These are phyloP conservation scores for Sepioteuthis lessoniana DNA, from an alignment of 2,888 invertebrate species.

Conservation along the genomic window DNA sequence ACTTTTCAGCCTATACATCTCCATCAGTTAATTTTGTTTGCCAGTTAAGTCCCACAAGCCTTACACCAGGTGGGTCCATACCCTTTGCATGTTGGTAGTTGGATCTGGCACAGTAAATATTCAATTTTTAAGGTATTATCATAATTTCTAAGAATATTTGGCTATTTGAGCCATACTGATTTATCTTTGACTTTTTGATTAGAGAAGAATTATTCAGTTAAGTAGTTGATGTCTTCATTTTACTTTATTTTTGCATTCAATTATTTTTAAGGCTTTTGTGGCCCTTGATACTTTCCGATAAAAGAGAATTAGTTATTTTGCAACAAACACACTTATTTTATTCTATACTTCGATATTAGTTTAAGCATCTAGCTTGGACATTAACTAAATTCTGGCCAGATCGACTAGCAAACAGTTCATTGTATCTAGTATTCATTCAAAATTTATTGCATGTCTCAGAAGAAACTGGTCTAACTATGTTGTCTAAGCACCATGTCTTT, in stretches of 20 bases:
- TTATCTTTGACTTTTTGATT: not conserved
- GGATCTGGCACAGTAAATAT: not conserved
- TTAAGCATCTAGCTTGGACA: not conserved
- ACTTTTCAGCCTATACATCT: constrained; percentile 21
- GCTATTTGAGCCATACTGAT: not conserved
- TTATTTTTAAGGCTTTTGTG: not conserved
- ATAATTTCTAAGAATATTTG: not conserved
- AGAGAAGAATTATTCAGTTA: not conserved
- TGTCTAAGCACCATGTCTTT: no score
- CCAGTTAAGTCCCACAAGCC: constrained; percentile 33
- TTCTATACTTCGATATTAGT: not conserved
- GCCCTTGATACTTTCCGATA: not conserved
- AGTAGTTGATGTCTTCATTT: no score
- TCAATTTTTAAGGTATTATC: not conserved
- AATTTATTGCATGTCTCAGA: not conserved
- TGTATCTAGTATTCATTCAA: not conserved
- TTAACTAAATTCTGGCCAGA: constrained; percentile 1
- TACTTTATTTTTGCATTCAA: not conserved
- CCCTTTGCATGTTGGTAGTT: constrained; percentile 33
- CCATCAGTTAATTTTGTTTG: constrained; percentile 13
- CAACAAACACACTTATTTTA: not conserved
- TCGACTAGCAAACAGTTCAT: not conserved
- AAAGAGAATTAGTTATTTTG: not conserved
- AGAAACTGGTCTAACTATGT: no score
- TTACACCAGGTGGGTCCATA: constrained; percentile 14